A percentile compares a stretch with the other conserved stretches of the same genome.
Evolutionary conservation across 2,113 vertebrate genomes (phyloP).

Genomic region (Vanacampus margaritifer): DNA sequence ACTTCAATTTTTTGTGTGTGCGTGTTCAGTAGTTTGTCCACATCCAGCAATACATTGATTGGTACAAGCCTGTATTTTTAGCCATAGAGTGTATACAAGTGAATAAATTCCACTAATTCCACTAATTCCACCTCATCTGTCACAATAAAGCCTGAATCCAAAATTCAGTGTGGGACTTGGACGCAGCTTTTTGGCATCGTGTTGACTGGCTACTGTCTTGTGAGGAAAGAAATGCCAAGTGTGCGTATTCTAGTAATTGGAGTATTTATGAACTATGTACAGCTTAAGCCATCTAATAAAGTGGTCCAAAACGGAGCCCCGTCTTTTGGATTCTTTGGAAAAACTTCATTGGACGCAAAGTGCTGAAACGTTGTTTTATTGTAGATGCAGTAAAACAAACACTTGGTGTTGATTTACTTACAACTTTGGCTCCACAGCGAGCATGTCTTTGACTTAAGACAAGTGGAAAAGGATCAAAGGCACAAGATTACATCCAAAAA

Average conservation of each 20-base stretch:
- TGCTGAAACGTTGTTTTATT: neutral
- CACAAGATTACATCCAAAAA: neutral
- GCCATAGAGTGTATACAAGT: constrained; percentile 36
- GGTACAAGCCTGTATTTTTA: constrained; percentile 45
- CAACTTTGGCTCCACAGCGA: neutral
- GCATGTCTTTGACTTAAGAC: neutral
- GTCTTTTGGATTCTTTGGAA: neutral
- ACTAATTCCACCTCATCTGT: neutral
- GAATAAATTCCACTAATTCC: neutral
- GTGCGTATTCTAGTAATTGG: constrained; percentile 65
- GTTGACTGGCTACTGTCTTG: constrained; percentile 38
- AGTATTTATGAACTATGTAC: constrained; percentile 70
- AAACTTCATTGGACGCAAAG: neutral
- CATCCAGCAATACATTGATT: constrained; percentile 61
- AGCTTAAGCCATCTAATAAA: constrained; percentile 78
- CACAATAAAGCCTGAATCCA: constrained; percentile 17
- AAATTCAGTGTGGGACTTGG: constrained; percentile 4
- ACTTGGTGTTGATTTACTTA: neutral
- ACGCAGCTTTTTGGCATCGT: constrained; percentile 29
- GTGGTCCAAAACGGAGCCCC: constrained; percentile 59
- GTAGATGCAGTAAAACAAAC: neutral
- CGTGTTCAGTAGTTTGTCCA: neutral
- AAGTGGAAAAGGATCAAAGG: neutral
- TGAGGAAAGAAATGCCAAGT: constrained; percentile 46
- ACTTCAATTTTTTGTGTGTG: neutral